These are phyloP conservation scores for Todiramphus chloris DNA, from an alignment of 2,113 vertebrate genomes.

Conservation along the genomic window DNA sequence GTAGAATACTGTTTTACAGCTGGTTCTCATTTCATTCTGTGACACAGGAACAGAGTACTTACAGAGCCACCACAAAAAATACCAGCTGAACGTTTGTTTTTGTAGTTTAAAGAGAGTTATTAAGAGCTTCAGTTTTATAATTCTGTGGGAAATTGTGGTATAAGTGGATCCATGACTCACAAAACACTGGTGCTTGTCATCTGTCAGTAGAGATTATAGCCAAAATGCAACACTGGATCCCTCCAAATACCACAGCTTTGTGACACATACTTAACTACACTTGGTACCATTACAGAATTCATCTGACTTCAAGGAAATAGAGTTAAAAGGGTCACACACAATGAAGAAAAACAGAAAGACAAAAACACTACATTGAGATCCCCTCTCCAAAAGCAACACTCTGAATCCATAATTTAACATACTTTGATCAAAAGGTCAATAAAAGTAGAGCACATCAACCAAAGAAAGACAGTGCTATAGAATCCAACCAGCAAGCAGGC, in stretches of 20 bases:
- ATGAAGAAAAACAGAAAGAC: background rate
- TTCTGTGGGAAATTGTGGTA: conserved; percentile 61
- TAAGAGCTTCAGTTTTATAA: conserved; percentile 32
- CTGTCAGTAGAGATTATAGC: conserved; percentile 24
- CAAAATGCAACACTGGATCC: background rate
- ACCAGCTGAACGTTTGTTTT: conserved; percentile 46
- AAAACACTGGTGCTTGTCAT: conserved; percentile 30
- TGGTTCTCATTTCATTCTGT: conserved; percentile 47
- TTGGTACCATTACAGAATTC: background rate
- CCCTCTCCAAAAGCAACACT: background rate
- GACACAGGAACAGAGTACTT: conserved; percentile 54
- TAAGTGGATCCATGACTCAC: conserved; percentile 55
- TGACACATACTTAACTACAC: background rate
- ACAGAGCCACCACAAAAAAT: conserved; percentile 40
- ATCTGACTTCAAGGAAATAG: conserved; percentile 41
- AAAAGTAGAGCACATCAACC: background rate
- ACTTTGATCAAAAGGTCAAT: background rate
- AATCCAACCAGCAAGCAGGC: background rate
- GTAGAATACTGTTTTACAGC: conserved; percentile 1
- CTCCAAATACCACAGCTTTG: conserved; percentile 19
- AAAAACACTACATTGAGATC: background rate
- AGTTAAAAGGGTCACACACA: background rate
- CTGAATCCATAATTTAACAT: background rate
- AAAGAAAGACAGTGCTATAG: background rate
- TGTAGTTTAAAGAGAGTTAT: conserved; percentile 49